Base-by-base conservation (phyloP, 2,113 vertebrate genomes). In the Rhodinocichla rosea region DNA sequence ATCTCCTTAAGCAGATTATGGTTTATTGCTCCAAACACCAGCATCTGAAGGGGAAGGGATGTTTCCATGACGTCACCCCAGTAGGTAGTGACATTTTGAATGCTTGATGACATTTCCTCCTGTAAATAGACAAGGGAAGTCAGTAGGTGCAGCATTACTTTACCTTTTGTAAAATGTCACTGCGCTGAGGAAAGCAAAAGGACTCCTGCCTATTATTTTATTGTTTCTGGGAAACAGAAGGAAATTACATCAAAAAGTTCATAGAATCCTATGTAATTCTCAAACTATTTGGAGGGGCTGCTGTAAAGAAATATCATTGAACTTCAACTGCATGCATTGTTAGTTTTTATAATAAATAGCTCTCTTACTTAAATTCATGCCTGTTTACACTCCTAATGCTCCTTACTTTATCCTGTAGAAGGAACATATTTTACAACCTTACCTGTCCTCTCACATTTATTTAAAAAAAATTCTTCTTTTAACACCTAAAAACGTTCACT, bases 81-180 rank as follows among this genome's bases (percentile, higher is more conserved):
- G 95, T 80, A 96, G 92, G 95, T 91, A 96, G 95, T 97, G 97
- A 96, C 95, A 97, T 97, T 97, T 97, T 94, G 92, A 97, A 97
- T 97, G 97, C 94, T 92, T 97, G 97, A 97, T 97, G 97, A 96
- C 97, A 97, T 97, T 97, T 97, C 95, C 92, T 89, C 83, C 94
- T 97, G 97, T 97, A 97, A 97, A 97, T 95, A 97, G 96, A 96
- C 89, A 95, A 59, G 92, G 80, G 74, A 87, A 97, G 95, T 92
- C 87, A 53, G 95, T 90, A 92, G 93, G 93, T 92, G 74, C 89
- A 89, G 97, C 89, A 70, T 75, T 92, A 88, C 91, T 97, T 97
- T 97, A 89, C 96, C 93, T 96, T 97, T 95, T 80, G n/a, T 44
- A 88, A 97, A 97, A 97, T 97, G 96, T 97, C 97, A 97, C 93